These are phyloP conservation scores for Montipora efflorescens DNA, from an alignment of 64 coral and sea anemone species.

Conservation along the genomic window DNA sequence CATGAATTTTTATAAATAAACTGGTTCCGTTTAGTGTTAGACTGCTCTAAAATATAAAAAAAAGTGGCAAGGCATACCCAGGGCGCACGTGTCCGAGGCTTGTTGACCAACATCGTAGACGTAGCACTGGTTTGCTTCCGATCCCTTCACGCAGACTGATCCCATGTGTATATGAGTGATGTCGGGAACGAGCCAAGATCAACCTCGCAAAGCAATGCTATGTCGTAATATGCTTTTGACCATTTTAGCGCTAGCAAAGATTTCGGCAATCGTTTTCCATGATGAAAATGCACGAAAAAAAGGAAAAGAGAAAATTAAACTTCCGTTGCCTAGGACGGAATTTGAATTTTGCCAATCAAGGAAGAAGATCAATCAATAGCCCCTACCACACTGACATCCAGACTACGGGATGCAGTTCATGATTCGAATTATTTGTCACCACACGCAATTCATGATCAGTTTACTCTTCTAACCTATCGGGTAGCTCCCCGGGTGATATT, in stretches of 20 bases:
- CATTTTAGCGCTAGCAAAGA: too few relatives aligned
- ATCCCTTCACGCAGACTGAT: not conserved
- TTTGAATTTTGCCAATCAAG: too few relatives aligned
- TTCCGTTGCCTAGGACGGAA: too few relatives aligned
- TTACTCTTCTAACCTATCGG: not conserved
- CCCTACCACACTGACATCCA: not conserved
- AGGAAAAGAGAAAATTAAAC: too few relatives aligned
- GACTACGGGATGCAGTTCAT: not conserved
- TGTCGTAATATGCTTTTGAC: too few relatives aligned
- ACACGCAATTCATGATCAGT: too few relatives aligned
- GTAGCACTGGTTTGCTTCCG: not conserved
- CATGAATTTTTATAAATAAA: conserved; percentile 45
- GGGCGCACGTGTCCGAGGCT: not conserved
- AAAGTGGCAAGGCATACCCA: not conserved
- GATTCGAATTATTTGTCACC: not conserved
- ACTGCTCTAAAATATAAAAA: not conserved
- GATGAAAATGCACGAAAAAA: too few relatives aligned
- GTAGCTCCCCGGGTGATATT: not conserved
- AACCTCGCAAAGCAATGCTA: not conserved
- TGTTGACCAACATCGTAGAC: not conserved
- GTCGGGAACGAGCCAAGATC: not conserved
- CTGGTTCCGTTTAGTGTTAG: not conserved
- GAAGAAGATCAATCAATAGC: too few relatives aligned
- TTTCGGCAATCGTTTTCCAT: too few relatives aligned
- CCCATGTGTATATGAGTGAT: not conserved